Conservation (phyloP, 2,797 vertebrate species). For the Balearica regulorum region DNA sequence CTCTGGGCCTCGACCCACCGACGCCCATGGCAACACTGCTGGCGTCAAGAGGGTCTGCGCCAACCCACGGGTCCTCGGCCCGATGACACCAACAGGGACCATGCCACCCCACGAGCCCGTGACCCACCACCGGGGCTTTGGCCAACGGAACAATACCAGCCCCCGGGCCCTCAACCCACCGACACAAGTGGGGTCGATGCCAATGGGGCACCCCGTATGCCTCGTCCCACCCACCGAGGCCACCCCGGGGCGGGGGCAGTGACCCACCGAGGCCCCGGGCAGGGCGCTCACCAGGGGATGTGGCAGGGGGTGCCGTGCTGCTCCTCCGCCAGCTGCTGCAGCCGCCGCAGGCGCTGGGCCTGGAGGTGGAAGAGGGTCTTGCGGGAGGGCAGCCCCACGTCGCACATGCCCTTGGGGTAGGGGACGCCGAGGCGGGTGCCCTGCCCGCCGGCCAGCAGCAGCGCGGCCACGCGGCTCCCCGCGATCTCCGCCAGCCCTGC, state of each 20-base stretch:
- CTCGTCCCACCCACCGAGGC: background rate
- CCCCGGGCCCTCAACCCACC: background rate
- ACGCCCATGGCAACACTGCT: rapidly evolving
- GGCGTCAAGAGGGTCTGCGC: rapidly evolving
- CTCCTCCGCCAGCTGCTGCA: slow-evolving; percentile 83
- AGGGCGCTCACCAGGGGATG: slow-evolving; percentile 88
- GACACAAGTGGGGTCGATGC: too few species aligned
- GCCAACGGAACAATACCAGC: rapidly evolving
- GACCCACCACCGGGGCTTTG: rapidly evolving
- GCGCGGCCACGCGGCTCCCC: slow-evolving; percentile 83
- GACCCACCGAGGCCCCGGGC: background rate
- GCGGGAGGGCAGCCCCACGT: slow-evolving; percentile 90
- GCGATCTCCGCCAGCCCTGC: slow-evolving; percentile 51
- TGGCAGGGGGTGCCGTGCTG: slow-evolving; percentile 76
- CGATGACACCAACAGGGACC: too few species aligned
- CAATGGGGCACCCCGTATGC: background rate
- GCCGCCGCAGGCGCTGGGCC: slow-evolving; percentile 89
- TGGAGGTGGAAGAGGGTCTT: slow-evolving; percentile 98
- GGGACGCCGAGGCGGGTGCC: slow-evolving; percentile 92
- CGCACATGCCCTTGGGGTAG: slow-evolving; percentile 97
- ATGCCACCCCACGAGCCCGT: rapidly evolving
- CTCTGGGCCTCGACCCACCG: background rate
- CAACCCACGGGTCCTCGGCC: background rate
- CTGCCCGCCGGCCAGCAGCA: slow-evolving; percentile 93
- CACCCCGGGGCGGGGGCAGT: rapidly evolving